These are phyloP conservation scores for Stegostoma tigrinum DNA, from an alignment of 2,113 vertebrate genomes.

Conservation along the genomic window DNA sequence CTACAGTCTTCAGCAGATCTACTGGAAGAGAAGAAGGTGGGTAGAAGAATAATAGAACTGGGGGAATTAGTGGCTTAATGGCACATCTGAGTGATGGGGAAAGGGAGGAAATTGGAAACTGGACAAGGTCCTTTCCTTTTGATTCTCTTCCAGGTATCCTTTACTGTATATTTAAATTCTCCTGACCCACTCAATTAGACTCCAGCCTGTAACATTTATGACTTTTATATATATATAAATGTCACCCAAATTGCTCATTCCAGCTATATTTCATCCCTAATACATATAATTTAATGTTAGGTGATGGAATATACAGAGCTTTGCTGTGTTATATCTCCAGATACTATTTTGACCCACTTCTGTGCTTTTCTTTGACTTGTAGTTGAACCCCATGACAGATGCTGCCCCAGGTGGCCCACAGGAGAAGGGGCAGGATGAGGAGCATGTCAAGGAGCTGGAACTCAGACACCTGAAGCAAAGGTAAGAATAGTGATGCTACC, in stretches of 20 bases:
- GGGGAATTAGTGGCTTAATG: neutral
- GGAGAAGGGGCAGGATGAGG: slow-evolving; percentile 56
- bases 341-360: neutral
- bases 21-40: neutral
- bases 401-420: slow-evolving; percentile 80
- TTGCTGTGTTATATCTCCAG: neutral
- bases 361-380: slow-evolving; percentile 37
- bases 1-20: slow-evolving; percentile 43
- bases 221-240: no score
- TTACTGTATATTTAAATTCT: neutral
- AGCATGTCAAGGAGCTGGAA: slow-evolving; percentile 56
- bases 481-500: slow-evolving; percentile 47
- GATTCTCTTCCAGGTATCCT: neutral
- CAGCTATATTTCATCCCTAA: no score
- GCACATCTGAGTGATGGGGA: neutral
- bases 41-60: neutral
- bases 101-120: neutral
- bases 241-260: no score
- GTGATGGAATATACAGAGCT: neutral
- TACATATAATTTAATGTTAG: neutral
- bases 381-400: slow-evolving; percentile 61
- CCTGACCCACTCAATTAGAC: neutral
- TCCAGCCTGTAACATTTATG: neutral
- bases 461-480: slow-evolving; percentile 69
- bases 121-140: slow-evolving; percentile 1